Percentiles rank a stretch among this genome's conserved stretches.
Evolutionary conservation across 2,888 invertebrate genomes (phyloP).

Genomic region (Pediacus dermestoides): DNA sequence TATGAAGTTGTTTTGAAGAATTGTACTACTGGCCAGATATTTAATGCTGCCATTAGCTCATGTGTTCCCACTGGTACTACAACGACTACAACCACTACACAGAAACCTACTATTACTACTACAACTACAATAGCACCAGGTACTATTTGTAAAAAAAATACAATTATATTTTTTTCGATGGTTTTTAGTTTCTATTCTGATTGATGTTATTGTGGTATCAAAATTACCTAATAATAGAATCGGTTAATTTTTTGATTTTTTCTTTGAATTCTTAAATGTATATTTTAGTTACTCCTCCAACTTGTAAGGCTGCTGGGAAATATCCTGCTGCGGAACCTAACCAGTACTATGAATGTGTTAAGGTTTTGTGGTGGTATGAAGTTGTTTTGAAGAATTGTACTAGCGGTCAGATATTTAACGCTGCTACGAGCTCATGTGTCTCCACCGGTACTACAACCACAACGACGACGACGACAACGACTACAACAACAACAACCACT

Average conservation of each 20-base stretch:
- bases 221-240: too few relatives aligned
- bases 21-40: conserved; percentile 20
- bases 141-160: too few relatives aligned
- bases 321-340: conserved; percentile 14
- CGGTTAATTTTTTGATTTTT: too few relatives aligned
- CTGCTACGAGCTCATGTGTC: conserved; percentile 13
- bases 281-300: too few relatives aligned
- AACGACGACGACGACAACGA: too few relatives aligned
- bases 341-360: conserved; percentile 25
- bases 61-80: conserved; percentile 18
- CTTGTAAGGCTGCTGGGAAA: neutral
- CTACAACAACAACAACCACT: conserved; percentile 1
- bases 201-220: too few relatives aligned
- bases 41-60: conserved; percentile 12
- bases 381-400: conserved; percentile 18
- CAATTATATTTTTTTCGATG: too few relatives aligned
- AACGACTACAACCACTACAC: neutral
- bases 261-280: too few relatives aligned
- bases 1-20: conserved; percentile 17
- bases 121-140: neutral
- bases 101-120: neutral
- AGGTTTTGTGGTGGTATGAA: conserved; percentile 28
- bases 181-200: too few relatives aligned
- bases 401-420: conserved; percentile 19
- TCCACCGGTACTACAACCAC: too few relatives aligned